These are phyloP conservation scores for Ptychodera flava DNA, from an alignment of 35 echinoderm and acorn worm genomes.

Conservation along the genomic window DNA sequence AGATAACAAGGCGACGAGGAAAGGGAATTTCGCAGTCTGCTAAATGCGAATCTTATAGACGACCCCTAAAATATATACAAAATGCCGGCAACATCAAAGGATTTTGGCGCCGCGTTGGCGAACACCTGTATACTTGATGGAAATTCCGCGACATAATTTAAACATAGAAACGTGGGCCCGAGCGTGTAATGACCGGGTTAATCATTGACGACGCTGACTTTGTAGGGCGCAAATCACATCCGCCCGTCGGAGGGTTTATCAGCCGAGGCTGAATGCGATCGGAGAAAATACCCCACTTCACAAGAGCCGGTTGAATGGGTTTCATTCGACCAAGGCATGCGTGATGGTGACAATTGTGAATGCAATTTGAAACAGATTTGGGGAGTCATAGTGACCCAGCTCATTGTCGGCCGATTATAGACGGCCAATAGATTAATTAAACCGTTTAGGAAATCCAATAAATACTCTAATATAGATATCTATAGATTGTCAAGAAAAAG, in stretches of 20 bases:
- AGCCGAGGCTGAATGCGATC: not conserved
- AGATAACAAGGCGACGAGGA: no score
- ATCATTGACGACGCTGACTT: not conserved
- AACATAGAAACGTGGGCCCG: not conserved
- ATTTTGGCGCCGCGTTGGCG: not conserved
- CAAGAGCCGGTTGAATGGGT: not conserved
- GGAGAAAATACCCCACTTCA: not conserved
- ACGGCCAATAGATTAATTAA: no score
- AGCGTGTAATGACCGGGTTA: not conserved
- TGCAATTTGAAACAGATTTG: no score
- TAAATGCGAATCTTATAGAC: not conserved
- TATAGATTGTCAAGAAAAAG: no score
- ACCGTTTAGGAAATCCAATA: no score
- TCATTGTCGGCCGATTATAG: no score
- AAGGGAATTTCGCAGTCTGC: no score
- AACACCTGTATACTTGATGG: not conserved
- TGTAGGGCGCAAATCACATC: not conserved
- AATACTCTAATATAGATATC: no score
- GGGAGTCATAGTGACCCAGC: no score
- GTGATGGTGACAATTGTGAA: no score
- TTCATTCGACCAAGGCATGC: no score
- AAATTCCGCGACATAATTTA: not conserved
- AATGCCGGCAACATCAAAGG: not conserved
- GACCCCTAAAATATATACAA: not conserved
- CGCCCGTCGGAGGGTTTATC: not conserved